A percentile compares a stretch with the other conserved stretches of the same genome.
Conservation (phyloP, 2,797 vertebrate species). For the Crypturellus tataupa region DNA sequence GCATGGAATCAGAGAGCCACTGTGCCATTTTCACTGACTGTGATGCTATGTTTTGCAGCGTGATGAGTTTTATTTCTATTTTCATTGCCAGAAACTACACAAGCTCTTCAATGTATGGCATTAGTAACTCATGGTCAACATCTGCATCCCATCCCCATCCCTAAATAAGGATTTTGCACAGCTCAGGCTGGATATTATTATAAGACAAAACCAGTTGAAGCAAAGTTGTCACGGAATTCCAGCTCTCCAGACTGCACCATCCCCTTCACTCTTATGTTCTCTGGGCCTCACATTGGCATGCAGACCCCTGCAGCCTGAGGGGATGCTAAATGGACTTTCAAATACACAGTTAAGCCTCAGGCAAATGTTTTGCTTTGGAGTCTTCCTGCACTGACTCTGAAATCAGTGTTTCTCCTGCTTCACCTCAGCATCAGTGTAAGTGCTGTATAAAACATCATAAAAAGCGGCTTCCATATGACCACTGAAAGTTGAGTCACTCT, state of each 20-base stretch:
- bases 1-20: neutral
- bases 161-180: neutral
- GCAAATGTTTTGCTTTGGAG: neutral
- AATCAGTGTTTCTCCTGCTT: neutral
- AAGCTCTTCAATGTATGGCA: rapidly evolving
- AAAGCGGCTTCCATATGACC: neutral
- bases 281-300: neutral
- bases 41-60: neutral
- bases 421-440: neutral
- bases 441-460: neutral
- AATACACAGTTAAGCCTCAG: neutral
- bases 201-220: slow-evolving; percentile 28
- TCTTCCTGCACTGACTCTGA: neutral
- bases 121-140: neutral
- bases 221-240: slow-evolving; percentile 54
- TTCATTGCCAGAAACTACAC: neutral
- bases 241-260: neutral
- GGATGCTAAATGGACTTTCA: neutral
- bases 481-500: neutral
- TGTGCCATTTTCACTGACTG: neutral
- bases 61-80: neutral
- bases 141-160: rapidly evolving
- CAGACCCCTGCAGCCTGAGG: neutral
- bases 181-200: neutral
- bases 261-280: neutral